Percentiles rank a stretch among this genome's conserved stretches.
Evolutionary conservation across 2,888 invertebrate species (phyloP).

Genomic region (Nyleta sp.): DNA sequence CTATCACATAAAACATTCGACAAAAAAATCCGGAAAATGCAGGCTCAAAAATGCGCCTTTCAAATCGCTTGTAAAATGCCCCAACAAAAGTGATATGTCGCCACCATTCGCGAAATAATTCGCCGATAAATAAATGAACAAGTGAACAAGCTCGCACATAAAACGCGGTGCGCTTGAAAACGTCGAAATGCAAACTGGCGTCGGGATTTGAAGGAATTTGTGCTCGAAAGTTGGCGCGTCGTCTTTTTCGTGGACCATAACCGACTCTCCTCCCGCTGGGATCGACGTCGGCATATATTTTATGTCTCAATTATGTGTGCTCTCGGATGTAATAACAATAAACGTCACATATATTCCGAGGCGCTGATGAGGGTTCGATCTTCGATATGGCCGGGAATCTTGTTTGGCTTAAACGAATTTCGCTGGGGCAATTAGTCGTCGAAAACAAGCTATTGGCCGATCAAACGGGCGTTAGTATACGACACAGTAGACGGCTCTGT

Average conservation of each 20-base stretch:
- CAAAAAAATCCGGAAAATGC: slow-evolving; percentile 44
- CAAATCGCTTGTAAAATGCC: too few relatives aligned
- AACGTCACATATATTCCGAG: slow-evolving; percentile 74
- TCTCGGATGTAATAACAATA: slow-evolving; percentile 73
- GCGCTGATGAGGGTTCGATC: slow-evolving; percentile 63
- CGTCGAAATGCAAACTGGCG: slow-evolving; percentile 36
- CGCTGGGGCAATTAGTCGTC: slow-evolving; percentile 73
- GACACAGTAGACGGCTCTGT: slow-evolving; percentile 50
- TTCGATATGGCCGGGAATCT: slow-evolving; percentile 68
- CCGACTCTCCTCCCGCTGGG: slow-evolving; percentile 47
- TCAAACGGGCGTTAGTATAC: slow-evolving; percentile 59
- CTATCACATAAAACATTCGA: slow-evolving; percentile 43
- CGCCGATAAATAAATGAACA: slow-evolving; percentile 18
- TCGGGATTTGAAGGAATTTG: slow-evolving; percentile 39
- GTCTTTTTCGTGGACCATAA: slow-evolving; percentile 39
- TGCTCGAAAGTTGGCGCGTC: slow-evolving; percentile 37
- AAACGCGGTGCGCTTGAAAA: slow-evolving; percentile 16
- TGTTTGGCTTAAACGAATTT: slow-evolving; percentile 74
- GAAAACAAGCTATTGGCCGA: slow-evolving; percentile 62
- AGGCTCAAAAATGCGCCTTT: too few relatives aligned
- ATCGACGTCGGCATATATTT: slow-evolving; percentile 64
- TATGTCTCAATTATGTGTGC: slow-evolving; percentile 76
- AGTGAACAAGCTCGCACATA: neutral
- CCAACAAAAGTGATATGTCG: too few relatives aligned
- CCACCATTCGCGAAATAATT: slow-evolving; percentile 4